Evolutionary conservation across 2,888 invertebrate species (phyloP).

Genomic region (Colostygia pectinataria): DNA sequence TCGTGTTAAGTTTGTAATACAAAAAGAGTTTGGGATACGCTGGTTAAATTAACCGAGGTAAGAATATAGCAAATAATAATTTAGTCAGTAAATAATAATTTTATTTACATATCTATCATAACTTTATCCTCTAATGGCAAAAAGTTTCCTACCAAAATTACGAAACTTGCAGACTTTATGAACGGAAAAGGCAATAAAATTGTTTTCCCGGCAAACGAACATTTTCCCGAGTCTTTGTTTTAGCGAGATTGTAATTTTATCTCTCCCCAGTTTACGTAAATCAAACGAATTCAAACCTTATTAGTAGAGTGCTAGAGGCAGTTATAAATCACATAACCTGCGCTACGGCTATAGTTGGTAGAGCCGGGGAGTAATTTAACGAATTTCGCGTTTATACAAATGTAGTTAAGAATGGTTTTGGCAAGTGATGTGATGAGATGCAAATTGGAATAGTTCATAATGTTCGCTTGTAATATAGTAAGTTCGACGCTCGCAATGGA

Average conservation of each 20-base stretch:
- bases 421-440: constrained; percentile 29
- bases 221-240: constrained; percentile 27
- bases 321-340: neutral
- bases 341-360: neutral
- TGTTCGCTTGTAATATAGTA: constrained; percentile 33
- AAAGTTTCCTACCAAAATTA: constrained; percentile 13
- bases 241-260: constrained; percentile 8
- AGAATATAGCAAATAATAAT: too few relatives aligned
- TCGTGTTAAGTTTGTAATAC: too few relatives aligned
- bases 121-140: too few relatives aligned
- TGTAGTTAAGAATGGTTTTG: constrained; percentile 13
- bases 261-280: constrained; percentile 1
- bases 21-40: neutral
- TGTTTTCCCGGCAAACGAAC: constrained; percentile 18
- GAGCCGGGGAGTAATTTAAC: neutral
- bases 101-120: too few relatives aligned
- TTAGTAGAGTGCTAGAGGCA: neutral
- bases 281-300: constrained; percentile 13
- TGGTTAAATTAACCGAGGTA: too few relatives aligned
- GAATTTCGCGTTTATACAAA: constrained; percentile 15
- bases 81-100: too few relatives aligned
- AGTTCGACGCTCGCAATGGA: constrained; percentile 39
- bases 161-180: constrained; percentile 13
- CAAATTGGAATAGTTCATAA: constrained; percentile 63
- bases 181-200: constrained; percentile 15